Conservation (phyloP, 2,888 invertebrate species). For the Proisotoma minuta region DNA sequence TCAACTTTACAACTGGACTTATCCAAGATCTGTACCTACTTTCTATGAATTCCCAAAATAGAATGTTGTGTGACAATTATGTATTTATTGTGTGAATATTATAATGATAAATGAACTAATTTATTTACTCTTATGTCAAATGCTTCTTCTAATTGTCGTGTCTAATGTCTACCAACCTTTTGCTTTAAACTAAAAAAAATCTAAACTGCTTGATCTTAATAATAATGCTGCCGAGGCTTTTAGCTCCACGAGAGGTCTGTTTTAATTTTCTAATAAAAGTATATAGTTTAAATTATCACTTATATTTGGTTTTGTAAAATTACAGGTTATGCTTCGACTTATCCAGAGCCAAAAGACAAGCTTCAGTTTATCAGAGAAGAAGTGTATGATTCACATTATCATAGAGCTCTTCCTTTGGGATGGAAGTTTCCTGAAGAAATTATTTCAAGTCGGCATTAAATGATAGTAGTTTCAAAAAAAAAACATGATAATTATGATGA, state of each 20-base stretch:
- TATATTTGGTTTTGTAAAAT: no score
- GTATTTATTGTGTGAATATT: neutral
- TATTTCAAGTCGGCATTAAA: neutral
- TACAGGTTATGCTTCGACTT: conserved; percentile 71
- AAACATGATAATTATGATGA: no score
- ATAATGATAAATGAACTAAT: neutral
- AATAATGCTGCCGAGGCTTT: no score
- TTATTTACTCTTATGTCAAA: neutral
- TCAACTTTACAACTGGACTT: conserved; percentile 73
- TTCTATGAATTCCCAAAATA: conserved; percentile 48
- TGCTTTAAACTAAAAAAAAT: no score
- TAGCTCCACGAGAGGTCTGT: no score
- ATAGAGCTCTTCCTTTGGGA: neutral
- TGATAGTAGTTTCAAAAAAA: no score
- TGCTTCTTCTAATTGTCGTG: no score
- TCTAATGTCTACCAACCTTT: no score
- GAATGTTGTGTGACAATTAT: neutral
- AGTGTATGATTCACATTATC: conserved; percentile 61
- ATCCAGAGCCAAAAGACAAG: conserved; percentile 70
- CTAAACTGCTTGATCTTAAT: no score
- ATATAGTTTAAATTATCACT: no score
- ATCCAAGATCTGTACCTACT: conserved; percentile 55
- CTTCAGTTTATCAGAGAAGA: conserved; percentile 71
- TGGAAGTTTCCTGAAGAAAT: neutral
- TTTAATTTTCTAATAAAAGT: no score